A percentile compares a stretch with the other conserved stretches of the same genome.
Conservation (phyloP, 2,113 vertebrate species). For the Glaucomys volans region DNA sequence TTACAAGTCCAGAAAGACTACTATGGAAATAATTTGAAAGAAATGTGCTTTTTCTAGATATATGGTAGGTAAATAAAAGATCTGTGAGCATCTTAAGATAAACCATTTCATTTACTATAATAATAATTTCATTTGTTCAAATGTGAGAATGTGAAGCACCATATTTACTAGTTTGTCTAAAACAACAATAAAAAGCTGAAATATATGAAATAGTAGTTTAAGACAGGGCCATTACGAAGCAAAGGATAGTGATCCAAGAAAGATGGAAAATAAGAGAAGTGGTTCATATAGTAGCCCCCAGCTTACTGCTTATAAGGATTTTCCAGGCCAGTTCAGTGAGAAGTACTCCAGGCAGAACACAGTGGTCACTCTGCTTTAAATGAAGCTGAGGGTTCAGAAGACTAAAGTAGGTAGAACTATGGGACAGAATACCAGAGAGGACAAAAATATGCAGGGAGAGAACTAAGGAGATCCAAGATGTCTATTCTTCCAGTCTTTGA, state of each 20-base stretch:
- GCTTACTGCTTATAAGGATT: not conserved
- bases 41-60: not conserved
- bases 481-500: not conserved
- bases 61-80: not conserved
- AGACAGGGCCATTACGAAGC: not conserved
- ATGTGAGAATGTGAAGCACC: not conserved
- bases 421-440: not conserved
- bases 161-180: not conserved
- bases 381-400: not conserved
- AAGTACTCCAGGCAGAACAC: not conserved
- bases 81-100: not conserved
- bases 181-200: not conserved
- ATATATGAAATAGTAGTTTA: not conserved
- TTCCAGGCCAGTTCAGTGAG: not conserved
- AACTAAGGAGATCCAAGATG: not conserved
- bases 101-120: not conserved
- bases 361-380: not conserved
- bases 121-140: slow-evolving; percentile 28
- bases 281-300: not conserved
- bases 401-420: not conserved
- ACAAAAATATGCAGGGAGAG: not conserved
- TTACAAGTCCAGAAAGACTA: not conserved
- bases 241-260: not conserved
- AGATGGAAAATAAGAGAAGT: not conserved
- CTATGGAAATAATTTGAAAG: not conserved